Base-by-base conservation (phyloP, 2,888 invertebrate genomes). In the Drosophila vallismaia region DNA sequence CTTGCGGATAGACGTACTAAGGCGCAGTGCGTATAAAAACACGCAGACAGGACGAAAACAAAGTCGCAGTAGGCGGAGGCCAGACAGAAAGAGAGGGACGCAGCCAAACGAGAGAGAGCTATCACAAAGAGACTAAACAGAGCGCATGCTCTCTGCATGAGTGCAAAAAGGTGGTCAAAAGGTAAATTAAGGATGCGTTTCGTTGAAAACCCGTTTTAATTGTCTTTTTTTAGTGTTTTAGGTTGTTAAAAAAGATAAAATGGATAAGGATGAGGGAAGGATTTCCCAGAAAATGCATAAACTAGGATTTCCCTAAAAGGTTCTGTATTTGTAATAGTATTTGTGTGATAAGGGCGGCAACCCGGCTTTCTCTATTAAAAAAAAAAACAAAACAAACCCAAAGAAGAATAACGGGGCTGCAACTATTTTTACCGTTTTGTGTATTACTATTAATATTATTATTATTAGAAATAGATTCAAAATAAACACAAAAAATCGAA, bases 1-100 rank as follows among this genome's bases (percentile, higher is more conserved):
- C 44, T 70, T 83, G 76, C 79, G 84, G 88, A 84, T 83, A 84
- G 88, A 86, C 84, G 56, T 73, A 67, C 74, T 75, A 88, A 71
- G 79, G 77, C 76, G 80, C 77, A 84, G 80, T 78, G 84, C 77
- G 84, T 84, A 88, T 84, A 88, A 84, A 84, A 84, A 84, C 86
- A 86, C 71, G 73, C 72, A 76, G 69, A 77, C 75, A 84, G 84
- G 77, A 81, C 80, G 77, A 86, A 68, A 85, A 80, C 62, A 50
- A 58, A 51, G 42, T 10, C 33, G 44, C 12, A 50, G 60, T 67
- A 79, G 74, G 77, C 72, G 79, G 79, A 67, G 48, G 77, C 58
- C 63, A 73, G 45, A 63, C 58, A 57, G 74, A 60, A 55, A 57
- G 63, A 64, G 33, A 60, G 10, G 49, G 14, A 48, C 31, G 7